Conservation (phyloP, 2,113 vertebrate genomes). For the Apeltes quadracus region DNA sequence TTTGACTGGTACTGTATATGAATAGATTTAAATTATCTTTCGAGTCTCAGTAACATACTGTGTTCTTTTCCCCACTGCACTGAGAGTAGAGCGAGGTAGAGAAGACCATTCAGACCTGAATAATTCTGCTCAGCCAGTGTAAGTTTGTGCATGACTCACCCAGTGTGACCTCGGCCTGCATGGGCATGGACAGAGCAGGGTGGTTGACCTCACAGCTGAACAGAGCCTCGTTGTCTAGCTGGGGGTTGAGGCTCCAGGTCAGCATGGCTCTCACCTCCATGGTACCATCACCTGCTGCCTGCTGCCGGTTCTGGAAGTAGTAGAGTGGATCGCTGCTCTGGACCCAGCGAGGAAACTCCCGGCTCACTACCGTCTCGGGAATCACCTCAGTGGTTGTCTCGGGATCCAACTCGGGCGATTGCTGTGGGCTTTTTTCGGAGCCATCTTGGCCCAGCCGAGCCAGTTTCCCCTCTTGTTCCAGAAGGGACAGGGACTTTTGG, state of each 20-base stretch:
- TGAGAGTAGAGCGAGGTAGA: not conserved
- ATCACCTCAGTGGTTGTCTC: constrained; percentile 81
- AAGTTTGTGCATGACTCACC: constrained; percentile 80
- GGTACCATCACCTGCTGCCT: constrained; percentile 84
- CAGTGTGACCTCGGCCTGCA: constrained; percentile 92
- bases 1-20: too few relatives aligned
- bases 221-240: constrained; percentile 92
- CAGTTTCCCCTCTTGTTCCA: constrained; percentile 69
- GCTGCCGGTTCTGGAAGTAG: constrained; percentile 85
- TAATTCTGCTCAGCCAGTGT: not conserved
- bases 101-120: not conserved
- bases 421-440: constrained; percentile 8
- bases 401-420: constrained; percentile 57
- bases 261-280: constrained; percentile 90
- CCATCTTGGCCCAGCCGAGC: constrained; percentile 54
- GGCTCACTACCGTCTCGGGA: constrained; percentile 91
- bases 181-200: constrained; percentile 94
- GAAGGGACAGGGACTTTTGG: constrained; percentile 81
- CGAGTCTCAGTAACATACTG: not conserved
- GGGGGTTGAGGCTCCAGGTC: constrained; percentile 93
- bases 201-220: constrained; percentile 98
- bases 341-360: constrained; percentile 92
- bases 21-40: not conserved
- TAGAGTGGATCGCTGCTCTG: constrained; percentile 88
- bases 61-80: not conserved